Evolutionary conservation across 2,888 invertebrate species (phyloP).

Genomic region (Actias luna): DNA sequence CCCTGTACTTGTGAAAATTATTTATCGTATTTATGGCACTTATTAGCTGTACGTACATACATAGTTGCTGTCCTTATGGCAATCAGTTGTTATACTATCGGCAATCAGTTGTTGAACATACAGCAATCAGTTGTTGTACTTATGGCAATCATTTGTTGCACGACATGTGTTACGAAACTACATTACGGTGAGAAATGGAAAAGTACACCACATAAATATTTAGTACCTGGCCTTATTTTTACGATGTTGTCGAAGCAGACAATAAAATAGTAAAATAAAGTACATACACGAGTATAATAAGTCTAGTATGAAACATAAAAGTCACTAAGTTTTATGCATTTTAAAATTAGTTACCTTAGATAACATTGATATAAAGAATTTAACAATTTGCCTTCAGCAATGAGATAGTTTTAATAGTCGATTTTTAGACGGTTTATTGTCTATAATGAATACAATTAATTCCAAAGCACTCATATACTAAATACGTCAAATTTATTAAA

Average conservation of each 20-base stretch:
- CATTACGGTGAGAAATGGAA: not conserved
- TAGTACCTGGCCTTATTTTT: conserved; percentile 1
- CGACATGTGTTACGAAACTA: not conserved
- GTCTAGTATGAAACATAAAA: not conserved
- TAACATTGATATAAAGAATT: conserved; percentile 5
- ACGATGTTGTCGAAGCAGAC: not conserved
- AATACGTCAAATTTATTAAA: not conserved
- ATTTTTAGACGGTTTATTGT: not conserved
- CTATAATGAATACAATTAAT: not conserved
- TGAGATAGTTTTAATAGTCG: not conserved
- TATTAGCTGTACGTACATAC: not conserved
- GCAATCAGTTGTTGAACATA: not conserved
- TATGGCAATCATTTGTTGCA: not conserved
- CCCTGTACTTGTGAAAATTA: not conserved
- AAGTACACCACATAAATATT: not conserved
- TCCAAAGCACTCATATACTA: not conserved
- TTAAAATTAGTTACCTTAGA: not conserved
- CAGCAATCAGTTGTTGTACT: not conserved
- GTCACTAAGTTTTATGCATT: not conserved
- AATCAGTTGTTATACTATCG: not conserved
- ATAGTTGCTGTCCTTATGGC: too few relatives aligned
- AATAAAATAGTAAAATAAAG: not conserved
- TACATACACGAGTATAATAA: not conserved
- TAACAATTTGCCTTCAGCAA: conserved; percentile 2
- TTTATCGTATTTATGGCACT: not conserved